These are phyloP conservation scores for Incurvaria masculella DNA, from an alignment of 2,888 invertebrate genomes.

Conservation along the genomic window DNA sequence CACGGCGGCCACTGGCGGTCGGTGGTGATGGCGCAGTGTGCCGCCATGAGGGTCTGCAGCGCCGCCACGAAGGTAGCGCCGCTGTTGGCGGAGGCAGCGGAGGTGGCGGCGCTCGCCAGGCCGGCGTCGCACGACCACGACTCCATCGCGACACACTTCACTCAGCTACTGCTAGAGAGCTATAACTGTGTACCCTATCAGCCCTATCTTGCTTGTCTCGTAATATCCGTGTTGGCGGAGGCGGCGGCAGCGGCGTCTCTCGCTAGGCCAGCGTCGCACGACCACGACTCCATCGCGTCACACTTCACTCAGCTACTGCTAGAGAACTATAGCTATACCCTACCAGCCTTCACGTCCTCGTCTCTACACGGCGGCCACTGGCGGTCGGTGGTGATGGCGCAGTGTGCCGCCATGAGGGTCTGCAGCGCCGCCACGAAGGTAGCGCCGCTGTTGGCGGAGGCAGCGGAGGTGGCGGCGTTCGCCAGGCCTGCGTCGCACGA, in stretches of 20 bases:
- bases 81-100: not conserved
- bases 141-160: conserved; percentile 5
- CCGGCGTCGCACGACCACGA: conserved; percentile 2
- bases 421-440: conserved; percentile 34
- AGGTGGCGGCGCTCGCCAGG: not conserved
- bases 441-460: not conserved
- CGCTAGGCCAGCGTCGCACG: not conserved
- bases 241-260: not conserved
- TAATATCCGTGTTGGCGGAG: not conserved
- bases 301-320: too few species aligned
- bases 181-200: too few species aligned
- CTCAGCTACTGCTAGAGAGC: too few species aligned
- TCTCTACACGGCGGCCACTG: too few species aligned
- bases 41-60: conserved; percentile 45
- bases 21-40: conserved; percentile 46
- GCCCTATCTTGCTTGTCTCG: too few species aligned
- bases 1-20: conserved; percentile 44
- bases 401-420: conserved; percentile 48
- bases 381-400: conserved; percentile 34
- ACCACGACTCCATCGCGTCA: conserved; percentile 4
- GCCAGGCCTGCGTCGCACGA: not conserved
- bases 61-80: conserved; percentile 23
- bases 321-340: too few species aligned
- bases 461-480: not conserved
- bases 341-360: too few species aligned